These are phyloP conservation scores for Trichoplusia ni DNA, from an alignment of 1,140 invertebrate genomes.

Conservation along the genomic window DNA sequence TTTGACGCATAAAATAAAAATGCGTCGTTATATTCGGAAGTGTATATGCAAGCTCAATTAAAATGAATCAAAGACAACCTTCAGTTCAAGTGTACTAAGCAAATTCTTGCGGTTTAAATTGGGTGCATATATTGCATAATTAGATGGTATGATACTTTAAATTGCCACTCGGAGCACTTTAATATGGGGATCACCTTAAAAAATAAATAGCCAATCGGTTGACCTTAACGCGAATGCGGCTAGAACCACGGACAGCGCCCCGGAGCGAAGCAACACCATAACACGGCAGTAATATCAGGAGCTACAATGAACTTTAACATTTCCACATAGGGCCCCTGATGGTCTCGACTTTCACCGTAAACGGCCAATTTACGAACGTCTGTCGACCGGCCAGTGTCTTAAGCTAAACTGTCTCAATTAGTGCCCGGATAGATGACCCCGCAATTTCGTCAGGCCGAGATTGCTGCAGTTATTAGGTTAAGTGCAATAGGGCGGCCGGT, in stretches of 20 bases:
- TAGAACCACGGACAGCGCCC: slow-evolving; percentile 45
- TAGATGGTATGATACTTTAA: slow-evolving; percentile 6
- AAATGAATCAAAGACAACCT: not conserved
- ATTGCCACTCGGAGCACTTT: slow-evolving; percentile 3
- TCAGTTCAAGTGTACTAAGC: not conserved
- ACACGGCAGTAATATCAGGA: slow-evolving; percentile 71
- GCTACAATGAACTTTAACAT: slow-evolving; percentile 72
- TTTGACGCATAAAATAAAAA: too few relatives aligned
- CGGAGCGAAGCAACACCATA: slow-evolving; percentile 57
- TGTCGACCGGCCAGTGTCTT: slow-evolving; percentile 69
- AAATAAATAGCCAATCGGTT: slow-evolving; percentile 26
- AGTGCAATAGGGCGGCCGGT: slow-evolving; percentile 55
- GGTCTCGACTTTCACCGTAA: slow-evolving; percentile 77
- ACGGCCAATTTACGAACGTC: slow-evolving; percentile 75
- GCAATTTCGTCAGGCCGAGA: slow-evolving; percentile 70
- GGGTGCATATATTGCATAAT: slow-evolving; percentile 29
- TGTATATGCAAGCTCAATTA: not conserved
- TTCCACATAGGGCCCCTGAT: slow-evolving; percentile 64
- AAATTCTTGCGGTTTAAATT: not conserved
- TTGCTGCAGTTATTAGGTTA: slow-evolving; percentile 69
- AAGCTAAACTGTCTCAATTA: slow-evolving; percentile 79
- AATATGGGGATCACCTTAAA: slow-evolving; percentile 1
- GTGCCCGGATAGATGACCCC: slow-evolving; percentile 74
- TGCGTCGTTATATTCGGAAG: not conserved
- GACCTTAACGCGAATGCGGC: slow-evolving; percentile 40